Evolutionary conservation across 2,888 invertebrate species (phyloP).

Genomic region (Osmoderma eremita): DNA sequence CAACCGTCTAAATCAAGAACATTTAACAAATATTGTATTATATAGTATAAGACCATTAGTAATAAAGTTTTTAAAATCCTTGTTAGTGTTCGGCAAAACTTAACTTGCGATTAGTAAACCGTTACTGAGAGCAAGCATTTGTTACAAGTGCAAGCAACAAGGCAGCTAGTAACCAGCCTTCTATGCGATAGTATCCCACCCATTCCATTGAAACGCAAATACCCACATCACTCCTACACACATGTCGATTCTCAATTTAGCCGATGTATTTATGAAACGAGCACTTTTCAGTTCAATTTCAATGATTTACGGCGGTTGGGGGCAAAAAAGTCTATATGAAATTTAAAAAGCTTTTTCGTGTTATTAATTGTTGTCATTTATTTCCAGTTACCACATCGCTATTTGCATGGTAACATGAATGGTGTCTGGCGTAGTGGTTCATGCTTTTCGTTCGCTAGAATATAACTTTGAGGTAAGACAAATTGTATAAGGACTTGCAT

Average conservation of each 20-base stretch:
- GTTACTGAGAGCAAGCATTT: conserved; percentile 2
- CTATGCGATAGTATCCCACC: not conserved
- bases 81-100: not conserved
- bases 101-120: not conserved
- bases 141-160: not conserved
- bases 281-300: conserved; percentile 33
- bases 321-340: conserved; percentile 33
- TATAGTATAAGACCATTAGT: too few relatives aligned
- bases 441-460: conserved; percentile 88
- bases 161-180: too few relatives aligned
- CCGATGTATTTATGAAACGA: conserved; percentile 30
- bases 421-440: conserved; percentile 85
- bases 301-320: conserved; percentile 23
- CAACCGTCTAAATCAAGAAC: too few relatives aligned
- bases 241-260: conserved; percentile 35
- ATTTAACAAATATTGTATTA: too few relatives aligned
- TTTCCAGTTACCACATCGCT: conserved; percentile 81
- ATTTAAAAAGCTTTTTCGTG: conserved; percentile 36
- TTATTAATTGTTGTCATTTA: conserved; percentile 49
- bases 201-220: conserved; percentile 31
- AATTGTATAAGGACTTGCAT: conserved; percentile 48
- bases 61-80: too few relatives aligned
- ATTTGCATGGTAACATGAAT: conserved; percentile 89
- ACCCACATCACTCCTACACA: conserved; percentile 23
- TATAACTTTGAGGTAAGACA: conserved; percentile 78